These are phyloP conservation scores for Micronycteris hirsuta DNA, from an alignment of 2,113 vertebrate genomes.

Conservation along the genomic window DNA sequence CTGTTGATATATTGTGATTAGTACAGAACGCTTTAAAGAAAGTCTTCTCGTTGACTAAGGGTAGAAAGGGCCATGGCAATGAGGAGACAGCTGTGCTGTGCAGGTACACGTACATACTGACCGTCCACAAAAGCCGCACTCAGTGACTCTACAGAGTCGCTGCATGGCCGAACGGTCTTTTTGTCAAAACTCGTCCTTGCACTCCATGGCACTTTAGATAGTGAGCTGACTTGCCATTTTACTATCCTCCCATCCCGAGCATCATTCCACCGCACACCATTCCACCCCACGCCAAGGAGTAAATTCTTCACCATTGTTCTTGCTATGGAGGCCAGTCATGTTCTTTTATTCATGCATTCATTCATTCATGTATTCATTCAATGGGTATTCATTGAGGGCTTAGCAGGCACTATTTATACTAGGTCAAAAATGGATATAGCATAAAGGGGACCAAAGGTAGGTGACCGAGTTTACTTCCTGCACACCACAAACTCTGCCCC, in stretches of 20 bases:
- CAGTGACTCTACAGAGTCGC: background rate
- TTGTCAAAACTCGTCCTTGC: background rate
- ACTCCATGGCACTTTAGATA: background rate
- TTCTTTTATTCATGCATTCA: background rate
- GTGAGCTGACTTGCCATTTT: background rate
- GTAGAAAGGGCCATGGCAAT: background rate
- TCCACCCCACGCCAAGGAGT: no score
- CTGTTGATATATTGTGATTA: background rate
- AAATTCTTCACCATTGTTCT: no score
- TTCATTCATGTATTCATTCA: background rate
- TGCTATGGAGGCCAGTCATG: fast-evolving
- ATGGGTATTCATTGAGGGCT: background rate
- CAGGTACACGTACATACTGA: fast-evolving
- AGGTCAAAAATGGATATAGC: background rate
- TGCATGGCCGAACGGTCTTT: background rate
- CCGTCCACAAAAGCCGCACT: background rate
- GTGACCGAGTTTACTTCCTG: background rate
- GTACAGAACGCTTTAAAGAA: background rate
- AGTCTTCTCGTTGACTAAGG: background rate
- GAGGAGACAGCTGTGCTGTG: background rate
- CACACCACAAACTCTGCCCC: background rate
- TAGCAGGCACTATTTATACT: background rate
- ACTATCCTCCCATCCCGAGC: background rate
- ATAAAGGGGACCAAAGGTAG: background rate
- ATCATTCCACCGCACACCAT: background rate